Percentiles rank a stretch among this genome's conserved stretches.
Conservation (phyloP, 1,140 invertebrate genomes). For the Bicyclus anynana region DNA sequence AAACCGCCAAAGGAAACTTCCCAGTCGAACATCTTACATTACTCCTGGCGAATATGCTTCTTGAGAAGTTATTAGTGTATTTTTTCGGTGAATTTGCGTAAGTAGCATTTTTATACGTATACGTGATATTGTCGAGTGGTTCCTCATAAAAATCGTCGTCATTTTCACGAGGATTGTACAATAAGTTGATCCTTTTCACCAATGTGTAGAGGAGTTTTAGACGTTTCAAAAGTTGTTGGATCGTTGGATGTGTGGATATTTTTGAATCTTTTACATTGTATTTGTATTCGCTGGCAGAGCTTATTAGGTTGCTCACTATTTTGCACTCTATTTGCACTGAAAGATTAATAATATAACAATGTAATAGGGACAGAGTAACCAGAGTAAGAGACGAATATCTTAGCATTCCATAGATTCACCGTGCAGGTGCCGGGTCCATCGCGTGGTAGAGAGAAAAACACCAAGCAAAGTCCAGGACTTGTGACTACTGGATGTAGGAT, state of each 20-base stretch:
- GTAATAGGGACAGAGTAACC: no score
- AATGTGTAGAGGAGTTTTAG: slow-evolving; percentile 65
- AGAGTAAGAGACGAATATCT: no score
- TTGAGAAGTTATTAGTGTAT: slow-evolving; percentile 36
- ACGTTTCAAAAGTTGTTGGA: slow-evolving; percentile 59
- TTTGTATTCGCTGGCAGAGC: slow-evolving; percentile 35
- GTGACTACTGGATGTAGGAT: no score
- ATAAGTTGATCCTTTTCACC: slow-evolving; percentile 47
- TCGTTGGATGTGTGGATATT: slow-evolving; percentile 27
- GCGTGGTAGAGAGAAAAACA: no score
- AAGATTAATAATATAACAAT: slow-evolving; percentile 35
- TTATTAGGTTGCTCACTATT: slow-evolving; percentile 55
- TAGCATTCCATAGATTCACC: no score
- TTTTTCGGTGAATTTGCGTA: slow-evolving; percentile 42
- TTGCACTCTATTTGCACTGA: slow-evolving; percentile 68
- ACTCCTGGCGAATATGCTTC: slow-evolving; percentile 55
- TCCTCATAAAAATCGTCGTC: slow-evolving; percentile 52
- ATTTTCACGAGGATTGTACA: slow-evolving; percentile 50
- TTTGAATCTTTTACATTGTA: slow-evolving; percentile 41
- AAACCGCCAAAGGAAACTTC: slow-evolving; percentile 43
- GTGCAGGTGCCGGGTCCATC: no score
- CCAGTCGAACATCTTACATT: slow-evolving; percentile 43
- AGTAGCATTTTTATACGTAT: slow-evolving; percentile 41
- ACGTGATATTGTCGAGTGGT: slow-evolving; percentile 30
- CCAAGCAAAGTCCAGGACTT: no score